These are phyloP conservation scores for Pandion haliaetus DNA, from an alignment of 2,113 vertebrate species.

Conservation along the genomic window DNA sequence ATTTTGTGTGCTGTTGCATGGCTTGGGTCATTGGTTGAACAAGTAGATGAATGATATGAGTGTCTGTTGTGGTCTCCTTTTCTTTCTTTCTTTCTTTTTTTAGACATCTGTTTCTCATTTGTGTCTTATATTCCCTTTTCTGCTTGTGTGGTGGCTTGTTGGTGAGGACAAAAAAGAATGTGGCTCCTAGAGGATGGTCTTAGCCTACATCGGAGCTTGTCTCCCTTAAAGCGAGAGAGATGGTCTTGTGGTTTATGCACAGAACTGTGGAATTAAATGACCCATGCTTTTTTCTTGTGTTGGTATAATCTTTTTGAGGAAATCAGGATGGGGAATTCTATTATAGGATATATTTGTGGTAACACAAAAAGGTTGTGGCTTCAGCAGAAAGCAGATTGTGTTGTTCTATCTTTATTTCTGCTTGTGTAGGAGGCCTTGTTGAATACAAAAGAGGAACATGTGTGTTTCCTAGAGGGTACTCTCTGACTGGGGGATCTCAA, in stretches of 20 bases:
- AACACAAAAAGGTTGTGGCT: background rate
- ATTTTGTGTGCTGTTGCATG: background rate
- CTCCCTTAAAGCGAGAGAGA: background rate
- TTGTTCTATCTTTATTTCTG: background rate
- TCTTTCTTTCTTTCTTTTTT: background rate
- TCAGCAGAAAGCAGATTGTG: background rate
- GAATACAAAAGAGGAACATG: background rate
- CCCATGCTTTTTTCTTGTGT: background rate
- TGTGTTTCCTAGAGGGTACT: background rate
- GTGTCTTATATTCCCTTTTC: background rate
- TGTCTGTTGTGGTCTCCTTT: background rate
- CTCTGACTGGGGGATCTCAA: background rate
- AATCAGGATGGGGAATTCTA: background rate
- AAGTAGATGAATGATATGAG: background rate
- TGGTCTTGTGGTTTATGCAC: background rate
- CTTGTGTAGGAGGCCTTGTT: background rate
- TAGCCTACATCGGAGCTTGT: background rate
- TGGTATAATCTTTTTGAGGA: background rate
- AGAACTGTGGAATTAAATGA: background rate
- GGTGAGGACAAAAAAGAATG: background rate
- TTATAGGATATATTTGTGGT: background rate
- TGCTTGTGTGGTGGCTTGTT: background rate
- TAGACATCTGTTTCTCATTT: background rate
- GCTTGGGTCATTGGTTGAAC: slow-evolving; percentile 16
- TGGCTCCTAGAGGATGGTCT: background rate